Evolutionary conservation across 1,140 invertebrate species (phyloP).

Genomic region (Apolygus lucorum): DNA sequence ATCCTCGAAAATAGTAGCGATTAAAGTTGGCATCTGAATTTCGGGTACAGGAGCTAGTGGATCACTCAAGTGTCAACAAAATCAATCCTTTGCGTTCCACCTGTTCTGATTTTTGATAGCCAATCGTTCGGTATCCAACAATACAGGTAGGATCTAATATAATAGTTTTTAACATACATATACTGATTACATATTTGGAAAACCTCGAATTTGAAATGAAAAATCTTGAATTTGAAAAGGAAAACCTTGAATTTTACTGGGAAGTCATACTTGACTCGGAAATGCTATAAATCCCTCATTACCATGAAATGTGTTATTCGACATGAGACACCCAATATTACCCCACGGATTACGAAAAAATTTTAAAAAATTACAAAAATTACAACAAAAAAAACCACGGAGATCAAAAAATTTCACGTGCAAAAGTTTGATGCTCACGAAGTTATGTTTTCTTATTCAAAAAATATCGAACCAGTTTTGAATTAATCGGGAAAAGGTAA

Average conservation of each 20-base stretch:
- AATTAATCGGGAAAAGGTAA: too few species aligned
- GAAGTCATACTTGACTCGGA: neutral
- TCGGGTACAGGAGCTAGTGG: neutral
- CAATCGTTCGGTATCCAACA: neutral
- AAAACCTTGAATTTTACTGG: neutral
- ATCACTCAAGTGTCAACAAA: neutral
- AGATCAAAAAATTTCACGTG: too few species aligned
- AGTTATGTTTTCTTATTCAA: too few species aligned
- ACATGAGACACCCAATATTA: too few species aligned
- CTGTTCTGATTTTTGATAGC: neutral
- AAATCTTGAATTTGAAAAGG: neutral
- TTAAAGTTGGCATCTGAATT: neutral
- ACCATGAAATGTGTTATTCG: too few species aligned
- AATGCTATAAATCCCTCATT: too few species aligned
- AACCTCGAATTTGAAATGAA: neutral
- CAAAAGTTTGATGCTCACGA: too few species aligned
- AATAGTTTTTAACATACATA: neutral
- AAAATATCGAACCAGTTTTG: too few species aligned
- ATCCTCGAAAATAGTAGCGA: neutral
- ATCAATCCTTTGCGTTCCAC: neutral
- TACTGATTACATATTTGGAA: neutral
- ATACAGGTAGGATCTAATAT: neutral
- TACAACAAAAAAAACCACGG: too few species aligned
- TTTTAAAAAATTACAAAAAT: too few species aligned
- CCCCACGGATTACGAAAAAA: too few species aligned